Conservation (phyloP, 2,797 vertebrate genomes). For the Pagetopsis macropterus region DNA sequence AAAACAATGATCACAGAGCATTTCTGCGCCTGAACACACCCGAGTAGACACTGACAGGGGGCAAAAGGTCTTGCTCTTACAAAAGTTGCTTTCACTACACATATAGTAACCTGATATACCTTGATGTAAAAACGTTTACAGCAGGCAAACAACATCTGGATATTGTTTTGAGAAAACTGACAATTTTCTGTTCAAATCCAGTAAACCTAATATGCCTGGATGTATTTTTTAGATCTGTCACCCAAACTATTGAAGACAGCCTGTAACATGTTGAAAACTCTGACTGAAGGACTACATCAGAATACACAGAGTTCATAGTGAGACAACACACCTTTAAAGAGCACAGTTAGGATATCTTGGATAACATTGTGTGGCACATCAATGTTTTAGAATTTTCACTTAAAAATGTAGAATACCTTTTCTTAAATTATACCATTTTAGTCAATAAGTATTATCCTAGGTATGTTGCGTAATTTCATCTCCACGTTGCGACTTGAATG, state of each 20-base stretch:
- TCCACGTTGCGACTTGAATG: no score
- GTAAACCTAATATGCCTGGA: not conserved
- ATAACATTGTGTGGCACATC: not conserved
- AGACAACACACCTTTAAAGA: not conserved
- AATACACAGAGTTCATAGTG: not conserved
- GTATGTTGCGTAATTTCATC: not conserved
- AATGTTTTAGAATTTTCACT: not conserved
- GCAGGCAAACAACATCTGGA: not conserved
- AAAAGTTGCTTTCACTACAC: not conserved
- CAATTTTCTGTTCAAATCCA: not conserved
- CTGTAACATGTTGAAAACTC: not conserved
- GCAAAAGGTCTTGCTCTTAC: not conserved
- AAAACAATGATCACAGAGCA: not conserved
- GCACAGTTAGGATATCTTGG: not conserved
- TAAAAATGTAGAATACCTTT: not conserved
- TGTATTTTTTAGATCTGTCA: not conserved
- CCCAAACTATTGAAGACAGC: not conserved
- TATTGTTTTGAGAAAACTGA: no score
- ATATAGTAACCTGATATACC: not conserved
- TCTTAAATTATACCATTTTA: not conserved
- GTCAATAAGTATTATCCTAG: not conserved
- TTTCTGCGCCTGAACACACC: not conserved
- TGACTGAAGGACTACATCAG: not conserved
- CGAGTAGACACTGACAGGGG: not conserved
- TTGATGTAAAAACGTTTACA: not conserved